Evolutionary conservation across 35 echinoderm and acorn worm genomes (phyloP), one percentile per base, ranked within the genome.

Genomic region (Lytechinus variegatus): DNA sequence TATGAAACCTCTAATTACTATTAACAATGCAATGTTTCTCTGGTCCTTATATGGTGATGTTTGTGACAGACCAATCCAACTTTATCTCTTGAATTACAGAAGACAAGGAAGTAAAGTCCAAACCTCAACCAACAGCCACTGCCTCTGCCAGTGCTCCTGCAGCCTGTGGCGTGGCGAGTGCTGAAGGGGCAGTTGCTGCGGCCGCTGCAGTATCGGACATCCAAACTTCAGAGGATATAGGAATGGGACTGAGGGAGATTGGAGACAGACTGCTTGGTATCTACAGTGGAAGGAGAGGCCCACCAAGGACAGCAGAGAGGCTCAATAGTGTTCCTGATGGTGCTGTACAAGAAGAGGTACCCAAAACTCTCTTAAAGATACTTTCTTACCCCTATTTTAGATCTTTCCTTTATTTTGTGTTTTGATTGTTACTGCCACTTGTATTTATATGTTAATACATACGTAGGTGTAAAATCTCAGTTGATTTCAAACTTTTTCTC

Each of bases 211-310:
- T 57, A 12, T 93, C 92, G 4, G 92, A 93, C 27, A 33, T 93
- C 92, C 92, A 93, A 54, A 93, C 92, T 8, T 93, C 90, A 54
- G 97, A 96, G 27, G 93, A 95, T 56, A 96, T 92, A 52, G 96
- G 97, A 14, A 87, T 96, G 95, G 97, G 96, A 27, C 61, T 99
- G 52, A 94, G 98, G 89, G 98, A 99, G 94, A 97, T 98, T 4
- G 98, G 98, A 24, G 98, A 99, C 91, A 96, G 97, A 52, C 96
- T 99, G 44, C 95, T 99, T 53, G 94, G 96, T 24, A 94, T 96
- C 92, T 98, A 99, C 91, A 54, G 95, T 9, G 52, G 29, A 8
- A 93, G 55, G 27, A 90, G 96, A 28, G 29, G 86, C 24, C 60
- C 54, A 52, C 72, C 55, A 27, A 72, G 94, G 27, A 86, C 93